A percentile compares a stretch with the other conserved stretches of the same genome.
phyloP scores from a whole-genome alignment of 2,113 vertebrate species.

The Phyllostomus discolor region DNA sequence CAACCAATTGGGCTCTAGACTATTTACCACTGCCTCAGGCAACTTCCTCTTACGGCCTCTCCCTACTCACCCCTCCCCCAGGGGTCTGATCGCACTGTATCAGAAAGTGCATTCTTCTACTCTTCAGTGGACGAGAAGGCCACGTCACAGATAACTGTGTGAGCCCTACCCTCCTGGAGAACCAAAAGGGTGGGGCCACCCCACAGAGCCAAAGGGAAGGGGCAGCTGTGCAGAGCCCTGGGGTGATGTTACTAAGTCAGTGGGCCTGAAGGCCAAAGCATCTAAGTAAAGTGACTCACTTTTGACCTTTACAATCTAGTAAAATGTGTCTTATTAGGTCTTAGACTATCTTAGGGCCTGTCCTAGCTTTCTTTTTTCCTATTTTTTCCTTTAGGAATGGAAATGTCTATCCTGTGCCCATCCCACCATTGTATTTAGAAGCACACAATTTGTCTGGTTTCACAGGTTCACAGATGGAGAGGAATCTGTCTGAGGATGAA shows the following conservation, averaged over 20 bases:
- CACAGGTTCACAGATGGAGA: background rate
- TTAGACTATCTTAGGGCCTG: background rate
- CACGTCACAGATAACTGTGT: too few species aligned
- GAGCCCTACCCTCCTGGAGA: accelerated
- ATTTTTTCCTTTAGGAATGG: background rate
- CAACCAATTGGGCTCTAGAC: too few species aligned
- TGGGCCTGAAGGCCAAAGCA: background rate
- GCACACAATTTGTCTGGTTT: background rate
- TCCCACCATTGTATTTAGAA: background rate
- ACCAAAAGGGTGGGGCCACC: too few species aligned
- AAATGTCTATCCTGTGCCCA: background rate
- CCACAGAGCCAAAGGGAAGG: background rate
- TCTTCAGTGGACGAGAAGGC: background rate
- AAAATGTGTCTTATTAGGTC: background rate
- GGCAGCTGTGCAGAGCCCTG: background rate
- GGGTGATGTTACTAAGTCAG: background rate
- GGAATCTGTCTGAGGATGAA: background rate
- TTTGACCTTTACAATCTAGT: background rate
- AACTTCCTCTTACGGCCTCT: too few species aligned
- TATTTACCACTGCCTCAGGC: too few species aligned
- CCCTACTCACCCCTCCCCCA: too few species aligned
- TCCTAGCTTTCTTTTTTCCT: background rate
- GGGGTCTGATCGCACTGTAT: too few species aligned
- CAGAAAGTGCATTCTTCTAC: background rate
- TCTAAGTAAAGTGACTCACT: background rate